Percentiles rank a stretch among this genome's conserved stretches.
Evolutionary conservation across 2,888 invertebrate genomes (phyloP).

Genomic region (Timema podura): DNA sequence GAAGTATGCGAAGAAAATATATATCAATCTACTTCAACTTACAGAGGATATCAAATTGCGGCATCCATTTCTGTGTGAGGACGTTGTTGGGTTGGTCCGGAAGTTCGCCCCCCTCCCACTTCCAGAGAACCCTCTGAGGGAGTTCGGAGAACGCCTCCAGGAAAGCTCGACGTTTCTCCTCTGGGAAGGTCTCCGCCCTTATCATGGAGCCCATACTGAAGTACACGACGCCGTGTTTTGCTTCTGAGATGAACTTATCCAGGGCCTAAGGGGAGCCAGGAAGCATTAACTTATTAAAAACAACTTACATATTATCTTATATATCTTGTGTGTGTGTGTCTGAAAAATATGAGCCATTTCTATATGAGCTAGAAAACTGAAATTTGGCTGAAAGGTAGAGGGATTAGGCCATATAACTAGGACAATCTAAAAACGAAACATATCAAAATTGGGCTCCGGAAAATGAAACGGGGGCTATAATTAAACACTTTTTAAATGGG

Average conservation of each 20-base stretch:
- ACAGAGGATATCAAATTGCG: constrained; percentile 68
- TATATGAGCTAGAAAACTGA: no score
- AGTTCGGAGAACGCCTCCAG: constrained; percentile 57
- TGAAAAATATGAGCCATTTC: no score
- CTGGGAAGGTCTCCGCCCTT: constrained; percentile 59
- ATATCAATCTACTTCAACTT: constrained; percentile 5
- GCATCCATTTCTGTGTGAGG: constrained; percentile 61
- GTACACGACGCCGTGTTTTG: constrained; percentile 63
- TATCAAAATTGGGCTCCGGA: no score
- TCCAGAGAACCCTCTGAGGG: constrained; percentile 71
- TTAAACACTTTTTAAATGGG: no score
- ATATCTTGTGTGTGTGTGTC: no score
- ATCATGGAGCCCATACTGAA: constrained; percentile 75
- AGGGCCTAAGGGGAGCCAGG: constrained; percentile 44
- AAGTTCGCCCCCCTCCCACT: constrained; percentile 64
- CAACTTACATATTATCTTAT: no score
- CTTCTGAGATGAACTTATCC: constrained; percentile 59
- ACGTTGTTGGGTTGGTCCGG: constrained; percentile 58
- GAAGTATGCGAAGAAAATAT: no score
- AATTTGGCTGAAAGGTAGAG: no score
- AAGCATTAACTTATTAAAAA: no score
- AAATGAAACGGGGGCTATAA: no score
- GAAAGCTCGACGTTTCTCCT: constrained; percentile 56
- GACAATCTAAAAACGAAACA: no score
- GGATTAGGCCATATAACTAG: no score